phyloP scores from a whole-genome alignment of 2,888 invertebrate species.

The Electrophaes corylata region DNA sequence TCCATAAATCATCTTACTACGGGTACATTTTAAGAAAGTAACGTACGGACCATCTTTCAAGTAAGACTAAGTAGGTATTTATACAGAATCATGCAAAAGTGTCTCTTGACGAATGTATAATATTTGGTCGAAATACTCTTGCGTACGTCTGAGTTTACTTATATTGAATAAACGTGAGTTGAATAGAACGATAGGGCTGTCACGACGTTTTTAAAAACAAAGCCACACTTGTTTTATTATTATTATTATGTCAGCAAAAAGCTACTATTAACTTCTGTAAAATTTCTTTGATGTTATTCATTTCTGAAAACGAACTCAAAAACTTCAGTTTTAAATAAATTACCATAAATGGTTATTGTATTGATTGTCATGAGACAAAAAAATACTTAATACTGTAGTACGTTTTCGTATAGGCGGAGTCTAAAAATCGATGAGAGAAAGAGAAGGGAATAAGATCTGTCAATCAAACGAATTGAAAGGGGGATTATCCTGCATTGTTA shows the following conservation, averaged over 20 bases:
- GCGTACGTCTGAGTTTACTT: conserved; percentile 81
- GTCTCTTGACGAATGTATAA: conserved; percentile 77
- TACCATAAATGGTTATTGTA: too few relatives aligned
- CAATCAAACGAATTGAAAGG: conserved; percentile 56
- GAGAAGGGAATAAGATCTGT: conserved; percentile 56
- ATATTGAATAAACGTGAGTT: conserved; percentile 85
- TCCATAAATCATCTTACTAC: too few relatives aligned
- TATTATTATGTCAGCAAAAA: not conserved
- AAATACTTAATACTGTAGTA: not conserved
- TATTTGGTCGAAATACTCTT: conserved; percentile 78
- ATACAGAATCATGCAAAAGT: conserved; percentile 50
- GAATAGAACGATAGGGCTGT: conserved; percentile 78
- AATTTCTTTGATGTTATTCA: too few relatives aligned
- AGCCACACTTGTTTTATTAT: not conserved
- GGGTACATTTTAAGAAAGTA: too few relatives aligned
- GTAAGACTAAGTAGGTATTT: conserved; percentile 7
- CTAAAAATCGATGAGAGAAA: conserved; percentile 44
- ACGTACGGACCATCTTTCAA: not conserved
- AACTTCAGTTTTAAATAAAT: not conserved
- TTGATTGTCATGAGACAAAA: not conserved
- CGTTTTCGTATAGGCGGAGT: conserved; percentile 52
- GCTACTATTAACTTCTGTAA: too few relatives aligned
- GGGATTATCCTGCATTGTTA: conserved; percentile 51
- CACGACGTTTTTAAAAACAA: conserved; percentile 28
- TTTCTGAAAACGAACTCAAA: too few relatives aligned